Percentiles rank a stretch among this genome's conserved stretches.
These are phyloP conservation scores for Sceliomorpha sp. DNA, from an alignment of 2,888 invertebrate genomes.

Conservation along the genomic window DNA sequence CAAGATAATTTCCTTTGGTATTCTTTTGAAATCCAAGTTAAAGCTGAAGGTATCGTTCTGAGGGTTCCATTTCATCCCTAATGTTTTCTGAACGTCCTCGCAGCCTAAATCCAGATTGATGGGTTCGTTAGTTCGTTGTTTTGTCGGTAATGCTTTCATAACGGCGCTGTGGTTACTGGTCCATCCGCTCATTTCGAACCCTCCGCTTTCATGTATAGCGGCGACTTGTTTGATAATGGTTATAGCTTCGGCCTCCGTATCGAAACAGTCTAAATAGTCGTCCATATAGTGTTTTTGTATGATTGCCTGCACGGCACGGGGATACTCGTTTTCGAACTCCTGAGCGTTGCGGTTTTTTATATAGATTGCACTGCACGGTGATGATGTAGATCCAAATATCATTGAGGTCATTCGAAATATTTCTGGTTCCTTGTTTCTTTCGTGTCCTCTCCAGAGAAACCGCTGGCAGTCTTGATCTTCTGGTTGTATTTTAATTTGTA, in stretches of 20 bases:
- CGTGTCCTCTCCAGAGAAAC: too few relatives aligned
- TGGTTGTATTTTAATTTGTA: too few relatives aligned
- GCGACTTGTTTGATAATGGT: slow-evolving; percentile 42
- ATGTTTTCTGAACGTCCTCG: slow-evolving; percentile 31
- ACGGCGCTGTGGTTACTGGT: slow-evolving; percentile 33
- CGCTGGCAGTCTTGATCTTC: too few relatives aligned
- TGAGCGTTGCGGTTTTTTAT: slow-evolving; percentile 62
- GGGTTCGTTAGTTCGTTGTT: too few relatives aligned
- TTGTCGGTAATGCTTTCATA: too few relatives aligned
- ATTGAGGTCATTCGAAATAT: slow-evolving; percentile 63
- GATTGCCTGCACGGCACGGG: slow-evolving; percentile 59
- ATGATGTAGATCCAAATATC: slow-evolving; percentile 56
- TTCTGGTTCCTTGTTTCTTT: too few relatives aligned
- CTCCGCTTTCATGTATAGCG: slow-evolving; percentile 43
- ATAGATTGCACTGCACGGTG: slow-evolving; percentile 42
- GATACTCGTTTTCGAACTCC: slow-evolving; percentile 38
- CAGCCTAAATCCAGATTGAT: slow-evolving; percentile 8
- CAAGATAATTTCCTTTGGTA: too few relatives aligned
- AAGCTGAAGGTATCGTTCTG: too few relatives aligned
- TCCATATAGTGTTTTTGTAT: slow-evolving; percentile 64
- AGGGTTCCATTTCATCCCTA: neutral
- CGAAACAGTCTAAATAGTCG: slow-evolving; percentile 38
- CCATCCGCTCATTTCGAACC: slow-evolving; percentile 58
- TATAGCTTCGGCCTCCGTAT: slow-evolving; percentile 49
- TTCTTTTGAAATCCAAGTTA: too few relatives aligned